phyloP scores from a whole-genome alignment of 1,140 invertebrate genomes.

The Rhyzopertha dominica region DNA sequence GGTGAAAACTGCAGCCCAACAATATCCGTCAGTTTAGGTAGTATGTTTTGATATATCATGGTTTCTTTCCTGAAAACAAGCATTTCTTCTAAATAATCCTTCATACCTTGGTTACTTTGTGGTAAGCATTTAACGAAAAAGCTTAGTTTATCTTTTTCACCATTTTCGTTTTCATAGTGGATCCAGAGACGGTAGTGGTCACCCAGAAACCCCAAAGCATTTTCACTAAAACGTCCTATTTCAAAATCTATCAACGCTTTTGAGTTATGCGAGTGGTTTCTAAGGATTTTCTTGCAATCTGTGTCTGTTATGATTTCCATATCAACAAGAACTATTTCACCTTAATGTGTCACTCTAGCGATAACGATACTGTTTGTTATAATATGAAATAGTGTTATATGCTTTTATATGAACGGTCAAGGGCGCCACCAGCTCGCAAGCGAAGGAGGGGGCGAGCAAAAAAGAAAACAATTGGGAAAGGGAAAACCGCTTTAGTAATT shows the following conservation, averaged over 20 bases:
- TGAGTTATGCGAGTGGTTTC: neutral
- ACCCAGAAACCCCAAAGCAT: slow-evolving; percentile 5
- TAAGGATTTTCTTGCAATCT: slow-evolving; percentile 6
- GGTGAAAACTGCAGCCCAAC: neutral
- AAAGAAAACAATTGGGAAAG: too few relatives aligned
- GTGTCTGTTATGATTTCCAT: slow-evolving; percentile 8
- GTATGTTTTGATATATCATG: slow-evolving; percentile 1
- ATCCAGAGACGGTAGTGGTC: slow-evolving; percentile 7
- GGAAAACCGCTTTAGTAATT: too few relatives aligned
- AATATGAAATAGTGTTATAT: too few relatives aligned
- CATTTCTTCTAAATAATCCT: slow-evolving; percentile 4
- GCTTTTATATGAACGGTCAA: too few relatives aligned
- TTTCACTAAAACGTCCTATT: neutral
- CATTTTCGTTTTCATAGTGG: neutral
- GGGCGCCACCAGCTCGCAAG: too few relatives aligned
- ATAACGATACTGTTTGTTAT: too few relatives aligned
- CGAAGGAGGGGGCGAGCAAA: too few relatives aligned
- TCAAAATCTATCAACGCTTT: neutral
- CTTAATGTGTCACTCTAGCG: too few relatives aligned
- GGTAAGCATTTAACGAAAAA: slow-evolving; percentile 9
- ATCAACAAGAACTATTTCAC: too few relatives aligned
- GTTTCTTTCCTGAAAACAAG: slow-evolving; percentile 9
- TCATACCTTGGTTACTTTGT: neutral
- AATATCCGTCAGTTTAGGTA: slow-evolving; percentile 2
- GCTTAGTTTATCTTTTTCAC: neutral